Evolutionary conservation across 2,797 vertebrate species (phyloP).

Genomic region (Aulostomus chinensis): DNA sequence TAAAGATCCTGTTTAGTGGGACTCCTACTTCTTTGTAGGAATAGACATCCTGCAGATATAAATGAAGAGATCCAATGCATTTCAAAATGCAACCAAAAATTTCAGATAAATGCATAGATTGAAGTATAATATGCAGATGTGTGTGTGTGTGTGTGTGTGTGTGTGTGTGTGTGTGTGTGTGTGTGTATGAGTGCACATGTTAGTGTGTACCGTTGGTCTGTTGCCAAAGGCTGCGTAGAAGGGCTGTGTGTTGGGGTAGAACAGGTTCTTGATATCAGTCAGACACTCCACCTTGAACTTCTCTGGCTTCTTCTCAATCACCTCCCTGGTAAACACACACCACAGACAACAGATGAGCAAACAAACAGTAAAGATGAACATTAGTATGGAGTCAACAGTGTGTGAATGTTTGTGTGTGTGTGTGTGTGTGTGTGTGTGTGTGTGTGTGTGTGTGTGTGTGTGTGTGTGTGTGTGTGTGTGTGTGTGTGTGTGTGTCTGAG

Average conservation of each 20-base stretch:
- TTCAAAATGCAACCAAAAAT: neutral
- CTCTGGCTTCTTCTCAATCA: conserved; percentile 99
- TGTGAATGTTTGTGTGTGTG: too few relatives aligned
- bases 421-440: too few relatives aligned
- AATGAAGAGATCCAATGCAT: too few relatives aligned
- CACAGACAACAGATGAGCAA: too few relatives aligned
- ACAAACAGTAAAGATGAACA: too few relatives aligned
- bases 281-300: conserved; percentile 98
- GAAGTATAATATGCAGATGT: neutral
- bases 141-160: neutral
- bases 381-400: too few relatives aligned
- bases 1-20: conserved; percentile 95
- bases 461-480: too few relatives aligned
- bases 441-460: neutral
- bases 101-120: too few relatives aligned
- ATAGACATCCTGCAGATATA: conserved; percentile 92
- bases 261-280: conserved; percentile 95
- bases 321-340: conserved; percentile 86
- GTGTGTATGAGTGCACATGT: conserved; percentile 2
- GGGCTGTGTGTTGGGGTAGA: conserved; percentile 91
- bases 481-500: conserved; percentile 4
- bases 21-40: conserved; percentile 98
- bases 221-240: conserved; percentile 99
- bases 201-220: conserved; percentile 87
- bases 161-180: neutral